phyloP scores from a whole-genome alignment of 2,797 vertebrate genomes.

The Botia kubotai region DNA sequence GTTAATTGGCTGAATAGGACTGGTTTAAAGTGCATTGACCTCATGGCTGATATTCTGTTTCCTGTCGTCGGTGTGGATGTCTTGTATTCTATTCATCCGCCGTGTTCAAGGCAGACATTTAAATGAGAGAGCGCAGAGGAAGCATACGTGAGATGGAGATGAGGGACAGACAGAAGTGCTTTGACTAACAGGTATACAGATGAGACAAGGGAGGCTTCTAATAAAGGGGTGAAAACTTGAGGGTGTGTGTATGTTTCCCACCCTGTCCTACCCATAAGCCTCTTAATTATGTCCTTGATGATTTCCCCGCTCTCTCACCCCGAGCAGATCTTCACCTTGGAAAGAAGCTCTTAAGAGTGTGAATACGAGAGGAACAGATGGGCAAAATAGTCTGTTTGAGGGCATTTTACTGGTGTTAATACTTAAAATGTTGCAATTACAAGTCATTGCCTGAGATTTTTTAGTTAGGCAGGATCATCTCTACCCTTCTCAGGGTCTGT shows the following conservation, averaged over 20 bases:
- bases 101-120: constrained; percentile 17
- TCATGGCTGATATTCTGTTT: constrained; percentile 36
- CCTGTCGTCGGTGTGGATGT: constrained; percentile 13
- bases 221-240: constrained; percentile 76
- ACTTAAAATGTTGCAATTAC: constrained; percentile 65
- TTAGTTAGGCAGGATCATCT: background rate
- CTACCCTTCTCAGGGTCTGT: background rate
- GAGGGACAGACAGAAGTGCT: constrained; percentile 17
- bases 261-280: constrained; percentile 74
- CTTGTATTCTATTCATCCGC: constrained; percentile 3
- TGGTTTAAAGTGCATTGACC: constrained; percentile 40
- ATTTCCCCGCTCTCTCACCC: constrained; percentile 77
- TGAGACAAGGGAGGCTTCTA: constrained; percentile 73
- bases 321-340: constrained; percentile 79
- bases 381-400: constrained; percentile 46
- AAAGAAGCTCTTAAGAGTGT: constrained; percentile 59
- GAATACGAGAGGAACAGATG: constrained; percentile 59
- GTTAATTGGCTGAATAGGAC: constrained; percentile 33
- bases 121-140: constrained; percentile 21
- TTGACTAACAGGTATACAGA: constrained; percentile 67
- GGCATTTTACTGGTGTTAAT: constrained; percentile 60
- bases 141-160: constrained; percentile 14
- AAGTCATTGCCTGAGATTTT: constrained; percentile 55
- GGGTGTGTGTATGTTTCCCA: constrained; percentile 63
- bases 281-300: constrained; percentile 85